Base-by-base conservation (phyloP, 2,113 vertebrate species). In the Rostratula benghalensis region DNA sequence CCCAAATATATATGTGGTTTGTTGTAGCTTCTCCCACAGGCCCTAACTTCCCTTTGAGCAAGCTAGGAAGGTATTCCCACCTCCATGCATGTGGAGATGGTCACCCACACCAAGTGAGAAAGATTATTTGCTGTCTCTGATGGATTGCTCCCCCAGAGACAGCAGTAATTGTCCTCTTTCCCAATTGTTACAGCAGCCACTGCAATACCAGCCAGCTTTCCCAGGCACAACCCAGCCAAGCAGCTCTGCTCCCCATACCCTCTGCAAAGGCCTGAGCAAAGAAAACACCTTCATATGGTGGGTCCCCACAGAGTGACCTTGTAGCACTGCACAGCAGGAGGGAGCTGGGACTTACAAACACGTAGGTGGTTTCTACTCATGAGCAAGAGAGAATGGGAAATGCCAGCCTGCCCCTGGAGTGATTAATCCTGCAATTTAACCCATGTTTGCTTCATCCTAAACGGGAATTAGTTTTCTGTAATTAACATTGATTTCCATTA, bases 381-480 rank as follows among this genome's bases (percentile, higher is more conserved):
- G 87, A 87, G 61, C 56, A 33, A 91, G 68, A 84, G 46, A 94
- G 68, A 92, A 95, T 31, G 68, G 76, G 91, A 93, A 95, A 93
- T 92, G 89, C 89, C 94, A 96, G 64, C 88, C 68, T 95, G 80
- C 46, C 39, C 63, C 68, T 85, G 45, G 59, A 82, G 30, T 93
- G 92, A 93, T 87, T 93, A 92, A 95, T 95, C 45, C 86, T 90
- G 71, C 59, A 80, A 85, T 15, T 60, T 56, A 54, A 79, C 35
- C 50, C 68, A 85, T 33, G 4, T 77, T 80, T 83, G 68, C 63
- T 86, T 77, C 76, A 57, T 81, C 59, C 73, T 78, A 45, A 90
- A 83, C 28, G 35, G 35, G 23, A 75, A 83, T 56, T 73, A 81
- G 23, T 59, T 74, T 83, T 81, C 83, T 80, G 77, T 89, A 87